phyloP scores from a whole-genome alignment of 2,113 vertebrate species.

The Dinomys branickii region DNA sequence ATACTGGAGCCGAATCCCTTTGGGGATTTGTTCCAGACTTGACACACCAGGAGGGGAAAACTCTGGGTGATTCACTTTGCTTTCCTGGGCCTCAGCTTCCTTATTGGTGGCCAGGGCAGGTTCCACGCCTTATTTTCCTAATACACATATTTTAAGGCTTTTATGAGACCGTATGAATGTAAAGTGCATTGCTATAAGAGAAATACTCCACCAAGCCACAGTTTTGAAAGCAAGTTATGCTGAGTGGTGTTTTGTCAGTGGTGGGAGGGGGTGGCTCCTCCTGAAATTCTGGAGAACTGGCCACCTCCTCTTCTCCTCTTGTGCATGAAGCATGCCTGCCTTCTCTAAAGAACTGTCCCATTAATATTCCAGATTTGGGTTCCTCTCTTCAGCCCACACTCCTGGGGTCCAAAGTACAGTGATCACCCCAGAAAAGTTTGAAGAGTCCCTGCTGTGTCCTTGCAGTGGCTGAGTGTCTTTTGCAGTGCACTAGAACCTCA shows the following conservation, averaged over 20 bases:
- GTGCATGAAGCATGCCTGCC: not conserved
- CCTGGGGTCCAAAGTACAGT: not conserved
- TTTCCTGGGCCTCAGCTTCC: not conserved
- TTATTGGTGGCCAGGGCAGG: not conserved
- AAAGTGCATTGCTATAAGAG: not conserved
- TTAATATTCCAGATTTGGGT: not conserved
- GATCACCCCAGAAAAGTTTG: not conserved
- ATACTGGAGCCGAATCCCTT: no score
- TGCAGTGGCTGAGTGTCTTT: no score
- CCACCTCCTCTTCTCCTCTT: not conserved
- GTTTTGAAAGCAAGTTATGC: not conserved
- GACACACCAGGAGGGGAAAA: not conserved
- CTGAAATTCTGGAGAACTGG: not conserved
- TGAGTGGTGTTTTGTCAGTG: not conserved
- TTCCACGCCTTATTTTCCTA: not conserved
- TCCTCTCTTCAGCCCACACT: not conserved
- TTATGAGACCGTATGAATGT: not conserved
- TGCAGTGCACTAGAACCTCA: not conserved
- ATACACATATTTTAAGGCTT: not conserved
- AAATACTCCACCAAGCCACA: not conserved
- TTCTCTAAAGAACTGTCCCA: not conserved
- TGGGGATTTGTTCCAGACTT: not conserved
- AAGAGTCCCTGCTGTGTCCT: not conserved
- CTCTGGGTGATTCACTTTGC: not conserved
- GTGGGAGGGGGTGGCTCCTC: not conserved